Conservation (phyloP, 2,797 vertebrate genomes). For the Prionace glauca region DNA sequence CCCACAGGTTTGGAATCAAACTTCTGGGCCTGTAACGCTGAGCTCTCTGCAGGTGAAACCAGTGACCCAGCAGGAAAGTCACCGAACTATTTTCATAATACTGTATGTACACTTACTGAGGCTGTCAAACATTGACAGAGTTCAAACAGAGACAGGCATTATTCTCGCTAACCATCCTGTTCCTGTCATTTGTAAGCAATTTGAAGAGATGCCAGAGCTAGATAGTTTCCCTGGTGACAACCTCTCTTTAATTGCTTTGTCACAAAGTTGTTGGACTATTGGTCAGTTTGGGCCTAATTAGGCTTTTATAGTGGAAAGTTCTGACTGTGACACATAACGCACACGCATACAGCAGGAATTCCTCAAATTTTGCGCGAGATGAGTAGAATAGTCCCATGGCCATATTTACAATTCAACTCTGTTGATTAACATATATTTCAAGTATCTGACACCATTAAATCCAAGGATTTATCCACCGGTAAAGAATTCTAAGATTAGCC, state of each 20-base stretch:
- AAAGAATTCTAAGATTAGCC: not conserved
- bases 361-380: not conserved
- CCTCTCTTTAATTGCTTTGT: not conserved
- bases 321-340: not conserved
- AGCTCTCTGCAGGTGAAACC: not conserved
- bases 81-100: not conserved
- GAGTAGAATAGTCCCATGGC: not conserved
- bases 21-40: not conserved
- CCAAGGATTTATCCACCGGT: not conserved
- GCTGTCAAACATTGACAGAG: not conserved
- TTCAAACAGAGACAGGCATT: not conserved
- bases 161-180: not conserved
- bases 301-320: not conserved
- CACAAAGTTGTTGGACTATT: not conserved
- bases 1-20: not conserved
- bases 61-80: not conserved
- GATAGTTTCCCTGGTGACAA: constrained; percentile 5
- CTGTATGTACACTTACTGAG: not conserved
- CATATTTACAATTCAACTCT: not conserved
- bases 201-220: not conserved
- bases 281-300: not conserved
- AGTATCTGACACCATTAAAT: not conserved
- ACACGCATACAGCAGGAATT: not conserved
- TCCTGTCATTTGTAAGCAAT: not conserved
- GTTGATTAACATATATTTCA: not conserved